phyloP scores from a whole-genome alignment of 2,888 invertebrate species.

The Lordiphosa fenestrarum region DNA sequence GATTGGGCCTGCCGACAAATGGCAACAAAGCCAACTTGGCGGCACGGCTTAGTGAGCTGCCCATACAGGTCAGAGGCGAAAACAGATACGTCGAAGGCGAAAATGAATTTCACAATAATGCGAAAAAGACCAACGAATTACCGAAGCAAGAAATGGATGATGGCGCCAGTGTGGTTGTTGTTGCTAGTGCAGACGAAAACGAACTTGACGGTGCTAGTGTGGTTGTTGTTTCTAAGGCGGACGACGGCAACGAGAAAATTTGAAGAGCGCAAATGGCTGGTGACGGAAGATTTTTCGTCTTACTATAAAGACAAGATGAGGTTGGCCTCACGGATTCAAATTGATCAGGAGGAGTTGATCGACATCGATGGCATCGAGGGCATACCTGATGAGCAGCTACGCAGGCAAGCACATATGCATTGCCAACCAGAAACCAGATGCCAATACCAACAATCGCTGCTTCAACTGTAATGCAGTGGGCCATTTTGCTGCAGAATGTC shows the following conservation, averaged over 20 bases:
- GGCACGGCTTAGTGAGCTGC: too few species aligned
- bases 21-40: too few species aligned
- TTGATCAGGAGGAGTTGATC: neutral
- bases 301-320: neutral
- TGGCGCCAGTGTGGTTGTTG: too few species aligned
- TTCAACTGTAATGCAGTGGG: neutral
- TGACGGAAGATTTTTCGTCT: neutral
- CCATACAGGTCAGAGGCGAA: too few species aligned
- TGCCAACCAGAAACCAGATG: neutral
- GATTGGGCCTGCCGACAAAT: too few species aligned
- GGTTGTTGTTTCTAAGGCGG: too few species aligned
- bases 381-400: neutral
- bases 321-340: neutral
- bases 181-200: too few species aligned
- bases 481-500: neutral
- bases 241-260: neutral
- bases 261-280: neutral
- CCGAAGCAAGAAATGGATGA: too few species aligned
- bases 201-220: too few species aligned
- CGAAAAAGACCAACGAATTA: too few species aligned
- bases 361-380: slow-evolving; percentile 1
- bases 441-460: neutral
- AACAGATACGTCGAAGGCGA: too few species aligned
- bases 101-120: too few species aligned
- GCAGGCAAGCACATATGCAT: neutral